A percentile compares a stretch with the other conserved stretches of the same genome.
Conservation (phyloP, 2,113 vertebrate species). For the Corapipo altera region DNA sequence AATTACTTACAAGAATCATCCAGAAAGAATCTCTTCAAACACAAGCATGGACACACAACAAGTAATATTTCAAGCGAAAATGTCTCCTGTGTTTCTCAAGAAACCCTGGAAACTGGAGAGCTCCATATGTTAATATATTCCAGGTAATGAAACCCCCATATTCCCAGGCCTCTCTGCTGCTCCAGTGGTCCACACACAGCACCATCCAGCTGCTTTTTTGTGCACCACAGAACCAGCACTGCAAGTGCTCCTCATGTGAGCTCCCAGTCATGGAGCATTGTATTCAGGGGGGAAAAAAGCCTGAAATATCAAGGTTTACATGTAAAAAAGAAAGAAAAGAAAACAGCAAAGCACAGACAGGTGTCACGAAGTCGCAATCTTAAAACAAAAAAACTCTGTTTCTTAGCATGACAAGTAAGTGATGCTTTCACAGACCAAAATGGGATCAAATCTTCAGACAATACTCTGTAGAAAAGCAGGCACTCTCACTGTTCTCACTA, state of each 20-base stretch:
- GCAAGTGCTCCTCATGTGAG: not conserved
- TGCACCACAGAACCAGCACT: not conserved
- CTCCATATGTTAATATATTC: not conserved
- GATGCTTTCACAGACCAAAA: not conserved
- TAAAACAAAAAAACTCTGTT: not conserved
- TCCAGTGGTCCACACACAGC: not conserved
- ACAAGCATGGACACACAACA: not conserved
- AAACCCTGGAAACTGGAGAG: not conserved
- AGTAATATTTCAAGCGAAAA: not conserved
- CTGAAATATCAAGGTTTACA: not conserved
- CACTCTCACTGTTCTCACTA: conserved; percentile 59
- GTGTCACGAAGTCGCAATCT: not conserved
- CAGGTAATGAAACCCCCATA: not conserved
- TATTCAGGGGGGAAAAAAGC: not conserved
- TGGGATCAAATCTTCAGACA: conserved; percentile 44
- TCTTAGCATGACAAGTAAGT: not conserved
- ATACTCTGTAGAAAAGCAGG: not conserved
- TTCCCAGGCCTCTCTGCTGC: not conserved
- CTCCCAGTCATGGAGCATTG: not conserved
- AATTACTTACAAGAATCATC: not conserved
- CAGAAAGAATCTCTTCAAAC: not conserved
- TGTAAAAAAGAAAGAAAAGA: not conserved
- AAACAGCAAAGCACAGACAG: not conserved
- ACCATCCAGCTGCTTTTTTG: not conserved
- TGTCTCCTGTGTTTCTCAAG: not conserved